Evolutionary conservation across 2,113 vertebrate genomes (phyloP), one percentile per base, ranked within the genome.

Genomic region (Platichthys stellatus): DNA sequence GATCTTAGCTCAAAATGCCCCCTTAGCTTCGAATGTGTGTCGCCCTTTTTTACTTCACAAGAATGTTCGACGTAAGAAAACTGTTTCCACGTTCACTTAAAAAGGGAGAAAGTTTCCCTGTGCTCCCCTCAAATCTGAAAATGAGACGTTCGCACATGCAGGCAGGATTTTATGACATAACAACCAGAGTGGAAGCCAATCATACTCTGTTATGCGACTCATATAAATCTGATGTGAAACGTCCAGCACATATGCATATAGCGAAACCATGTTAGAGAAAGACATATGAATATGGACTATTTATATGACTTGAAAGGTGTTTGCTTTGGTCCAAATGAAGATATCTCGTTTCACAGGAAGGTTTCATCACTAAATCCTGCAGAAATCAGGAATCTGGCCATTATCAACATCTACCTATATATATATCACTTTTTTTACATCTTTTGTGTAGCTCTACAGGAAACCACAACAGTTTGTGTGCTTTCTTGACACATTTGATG

Each of bases 301-400:
- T 81, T 81, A 73, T 40, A 24, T 20, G 45, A 17, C 15, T 18
- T 49, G 18, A 49, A 18, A 49, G n/a, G 58, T 74, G 69, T 62
- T 77, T 21, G 58, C 65, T 81, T 60, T 61, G 40, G 66, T 82
- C 80, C 76, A 78, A 90, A 86, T 69, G 60, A 56, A 88, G 85
- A 88, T 72, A 75, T 89, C 85, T 74, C 84, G 57, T 79, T 79
- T 84, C 63, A 78, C 80, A 82, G 63, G 58, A 76, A 80, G 76
- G 63, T 79, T 76, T 81, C 81, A 75, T 76, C 82, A 47, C 12
- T 62, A 88, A 87, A 84, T 83, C 53, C 76, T 10, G 2, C 62
- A 85, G 60, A 60, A 85, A 75, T 43, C 58, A 85, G 72, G 74
- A 78, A 80, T 38, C 18, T 2, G 63, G 82, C 82, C 78, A 79